These are phyloP conservation scores for Leucopsar rothschildi DNA, from an alignment of 2,113 vertebrate species.

Conservation along the genomic window DNA sequence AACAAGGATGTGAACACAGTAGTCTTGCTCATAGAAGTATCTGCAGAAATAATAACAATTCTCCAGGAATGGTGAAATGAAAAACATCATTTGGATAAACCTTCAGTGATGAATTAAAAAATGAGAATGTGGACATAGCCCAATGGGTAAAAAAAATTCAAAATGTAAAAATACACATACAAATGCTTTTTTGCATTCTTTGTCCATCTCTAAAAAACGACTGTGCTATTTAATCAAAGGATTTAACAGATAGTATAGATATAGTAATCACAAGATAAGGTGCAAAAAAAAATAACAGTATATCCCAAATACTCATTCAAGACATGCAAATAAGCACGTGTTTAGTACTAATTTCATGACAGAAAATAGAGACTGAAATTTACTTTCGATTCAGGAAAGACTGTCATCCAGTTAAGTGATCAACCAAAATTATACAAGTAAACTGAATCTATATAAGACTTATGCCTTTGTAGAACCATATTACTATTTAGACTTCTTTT, in stretches of 20 bases:
- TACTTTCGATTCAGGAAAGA: neutral
- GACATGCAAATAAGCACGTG: conserved; percentile 16
- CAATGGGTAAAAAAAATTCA: neutral
- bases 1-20: neutral
- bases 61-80: neutral
- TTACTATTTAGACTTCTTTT: neutral
- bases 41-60: neutral
- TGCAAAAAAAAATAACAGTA: neutral
- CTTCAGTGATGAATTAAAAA: neutral
- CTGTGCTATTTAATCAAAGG: neutral
- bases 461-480: neutral
- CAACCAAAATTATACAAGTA: neutral
- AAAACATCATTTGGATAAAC: neutral
- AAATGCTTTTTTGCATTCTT: neutral
- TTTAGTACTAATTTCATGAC: conserved; percentile 18
- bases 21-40: neutral
- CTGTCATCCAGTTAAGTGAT: conserved; percentile 10
- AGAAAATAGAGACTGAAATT: neutral
- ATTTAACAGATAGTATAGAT: conserved; percentile 34
- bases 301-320: conserved; percentile 8
- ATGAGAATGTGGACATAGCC: neutral
- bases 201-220: neutral
- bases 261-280: neutral
- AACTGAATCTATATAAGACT: neutral
- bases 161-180: neutral